These are phyloP conservation scores for Plemyria rubiginata DNA, from an alignment of 2,888 invertebrate species.

Conservation along the genomic window DNA sequence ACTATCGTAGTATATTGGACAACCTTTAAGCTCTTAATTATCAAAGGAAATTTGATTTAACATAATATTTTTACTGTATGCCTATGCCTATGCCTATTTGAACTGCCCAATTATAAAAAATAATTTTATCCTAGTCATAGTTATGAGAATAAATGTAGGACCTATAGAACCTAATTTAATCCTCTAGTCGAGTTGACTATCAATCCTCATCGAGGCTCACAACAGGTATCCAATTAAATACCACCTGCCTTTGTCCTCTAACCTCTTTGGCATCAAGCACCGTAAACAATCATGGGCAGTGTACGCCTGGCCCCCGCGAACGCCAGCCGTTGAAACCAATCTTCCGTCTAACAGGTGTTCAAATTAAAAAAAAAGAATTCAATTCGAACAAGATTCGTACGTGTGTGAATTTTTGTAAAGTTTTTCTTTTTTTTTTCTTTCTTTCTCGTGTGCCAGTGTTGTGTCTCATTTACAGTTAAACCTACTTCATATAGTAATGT, in stretches of 20 bases:
- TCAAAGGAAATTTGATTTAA: no score
- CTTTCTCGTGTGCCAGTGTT: conserved; percentile 41
- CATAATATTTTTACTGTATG: no score
- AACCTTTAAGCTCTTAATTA: no score
- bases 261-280: conserved; percentile 65
- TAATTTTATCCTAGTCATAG: no score
- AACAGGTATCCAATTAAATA: conserved; percentile 40
- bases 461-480: conserved; percentile 33
- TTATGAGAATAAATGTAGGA: no score
- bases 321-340: conserved; percentile 58
- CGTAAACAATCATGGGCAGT: conserved; percentile 81
- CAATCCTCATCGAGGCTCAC: conserved; percentile 51
- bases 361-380: conserved; percentile 44
- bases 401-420: conserved; percentile 45
- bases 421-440: conserved; percentile 31
- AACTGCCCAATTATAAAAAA: no score
- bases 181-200: no score
- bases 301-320: conserved; percentile 71
- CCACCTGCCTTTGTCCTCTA: conserved; percentile 37
- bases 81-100: no score
- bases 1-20: no score
- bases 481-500: conserved; percentile 23
- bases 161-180: no score
- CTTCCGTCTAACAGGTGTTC: conserved; percentile 62
- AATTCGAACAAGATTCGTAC: conserved; percentile 64